phyloP scores from a whole-genome alignment of 2,113 vertebrate species.

The Gymnorhina tibicen region DNA sequence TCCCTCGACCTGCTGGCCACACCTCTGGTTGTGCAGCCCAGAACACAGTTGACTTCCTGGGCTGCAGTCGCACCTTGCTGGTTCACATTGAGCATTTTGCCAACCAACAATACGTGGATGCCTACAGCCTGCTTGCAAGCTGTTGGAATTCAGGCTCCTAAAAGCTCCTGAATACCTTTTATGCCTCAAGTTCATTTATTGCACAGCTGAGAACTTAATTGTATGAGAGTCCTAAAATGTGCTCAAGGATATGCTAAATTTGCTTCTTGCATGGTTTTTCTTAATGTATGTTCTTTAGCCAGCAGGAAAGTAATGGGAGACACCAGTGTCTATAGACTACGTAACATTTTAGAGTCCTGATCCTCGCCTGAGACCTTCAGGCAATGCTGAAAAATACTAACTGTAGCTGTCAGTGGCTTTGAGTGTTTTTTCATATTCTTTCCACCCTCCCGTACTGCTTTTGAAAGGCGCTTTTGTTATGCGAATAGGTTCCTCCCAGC shows the following conservation, averaged over 20 bases:
- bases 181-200: neutral
- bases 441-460: neutral
- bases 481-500: constrained; percentile 45
- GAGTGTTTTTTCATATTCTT: neutral
- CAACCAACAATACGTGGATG: fast-evolving
- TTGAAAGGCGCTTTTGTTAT: constrained; percentile 54
- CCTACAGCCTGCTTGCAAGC: neutral
- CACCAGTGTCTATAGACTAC: neutral
- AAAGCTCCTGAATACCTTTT: neutral
- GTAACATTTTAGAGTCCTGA: neutral
- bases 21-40: neutral
- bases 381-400: neutral
- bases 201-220: neutral
- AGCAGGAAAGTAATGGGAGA: neutral
- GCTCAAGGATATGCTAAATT: neutral
- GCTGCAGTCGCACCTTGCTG: neutral
- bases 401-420: neutral
- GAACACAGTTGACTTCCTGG: neutral
- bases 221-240: neutral
- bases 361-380: neutral
- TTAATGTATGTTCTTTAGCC: neutral
- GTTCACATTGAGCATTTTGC: neutral
- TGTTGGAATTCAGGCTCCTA: neutral
- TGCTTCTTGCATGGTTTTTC: neutral
- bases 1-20: neutral